Evolutionary conservation across 2,113 vertebrate species (phyloP).

Genomic region (Podarcis raffonei): DNA sequence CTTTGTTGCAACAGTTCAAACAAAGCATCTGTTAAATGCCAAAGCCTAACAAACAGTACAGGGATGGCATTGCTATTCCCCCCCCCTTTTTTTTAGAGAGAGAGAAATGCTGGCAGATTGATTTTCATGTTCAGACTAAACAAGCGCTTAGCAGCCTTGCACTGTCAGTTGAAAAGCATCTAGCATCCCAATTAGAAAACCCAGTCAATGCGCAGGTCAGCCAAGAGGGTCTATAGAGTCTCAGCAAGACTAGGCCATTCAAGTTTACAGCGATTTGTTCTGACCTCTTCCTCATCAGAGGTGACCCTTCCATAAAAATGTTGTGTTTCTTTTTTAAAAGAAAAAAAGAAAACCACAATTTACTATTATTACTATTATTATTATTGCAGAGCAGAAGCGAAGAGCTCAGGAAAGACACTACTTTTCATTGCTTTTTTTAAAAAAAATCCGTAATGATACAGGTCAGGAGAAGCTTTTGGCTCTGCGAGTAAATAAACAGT

Average conservation of each 20-base stretch:
- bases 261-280: constrained; percentile 62
- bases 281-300: constrained; percentile 69
- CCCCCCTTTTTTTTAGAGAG: constrained; percentile 15
- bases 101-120: constrained; percentile 67
- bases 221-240: constrained; percentile 46
- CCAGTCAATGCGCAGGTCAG: constrained; percentile 75
- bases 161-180: constrained; percentile 55
- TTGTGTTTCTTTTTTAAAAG: neutral
- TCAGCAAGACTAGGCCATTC: constrained; percentile 48
- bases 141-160: constrained; percentile 63
- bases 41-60: constrained; percentile 61
- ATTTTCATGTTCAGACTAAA: constrained; percentile 77
- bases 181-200: constrained; percentile 77
- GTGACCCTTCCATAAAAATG: constrained; percentile 58
- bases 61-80: constrained; percentile 65
- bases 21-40: constrained; percentile 59
- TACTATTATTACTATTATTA: constrained; percentile 1
- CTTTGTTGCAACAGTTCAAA: constrained; percentile 44
- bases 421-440: constrained; percentile 13
- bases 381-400: constrained; percentile 51
- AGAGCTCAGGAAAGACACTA: constrained; percentile 49
- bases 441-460: constrained; percentile 30
- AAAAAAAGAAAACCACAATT: constrained; percentile 52
- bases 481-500: constrained; percentile 28
- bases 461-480: constrained; percentile 14